phyloP scores from a whole-genome alignment of 2,797 vertebrate genomes.

The Lithobates sylvaticus region DNA sequence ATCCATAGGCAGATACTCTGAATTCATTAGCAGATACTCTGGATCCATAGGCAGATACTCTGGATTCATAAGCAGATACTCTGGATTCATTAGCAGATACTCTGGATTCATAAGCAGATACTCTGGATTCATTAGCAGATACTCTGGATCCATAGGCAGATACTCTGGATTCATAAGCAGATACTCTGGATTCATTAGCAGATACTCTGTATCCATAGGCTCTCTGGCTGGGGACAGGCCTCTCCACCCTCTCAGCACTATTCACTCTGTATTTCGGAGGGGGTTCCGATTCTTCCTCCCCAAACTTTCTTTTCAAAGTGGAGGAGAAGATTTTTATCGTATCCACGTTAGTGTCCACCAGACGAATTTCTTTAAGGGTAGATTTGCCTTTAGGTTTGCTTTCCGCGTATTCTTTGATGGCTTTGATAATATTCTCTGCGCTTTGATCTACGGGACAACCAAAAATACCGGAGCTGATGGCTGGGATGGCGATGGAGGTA shows the following conservation, averaged over 20 bases:
- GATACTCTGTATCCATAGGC: neutral
- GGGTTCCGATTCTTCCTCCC: neutral
- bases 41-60: neutral
- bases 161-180: no score
- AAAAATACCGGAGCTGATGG: slow-evolving; percentile 83
- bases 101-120: no score
- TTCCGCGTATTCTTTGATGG: slow-evolving; percentile 76
- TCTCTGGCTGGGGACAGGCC: neutral
- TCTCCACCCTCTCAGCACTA: neutral
- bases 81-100: neutral
- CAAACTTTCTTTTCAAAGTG: slow-evolving; percentile 72
- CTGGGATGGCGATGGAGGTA: slow-evolving; percentile 82
- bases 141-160: no score
- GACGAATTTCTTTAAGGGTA: slow-evolving; percentile 68
- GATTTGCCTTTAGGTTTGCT: slow-evolving; percentile 59
- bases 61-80: no score
- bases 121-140: no score
- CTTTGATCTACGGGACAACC: slow-evolving; percentile 83
- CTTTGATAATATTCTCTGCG: slow-evolving; percentile 74
- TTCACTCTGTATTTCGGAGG: neutral
- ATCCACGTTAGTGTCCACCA: slow-evolving; percentile 72
- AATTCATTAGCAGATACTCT: no score
- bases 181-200: no score
- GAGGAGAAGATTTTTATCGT: slow-evolving; percentile 68
- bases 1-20: neutral